Evolutionary conservation across 2,113 vertebrate species (phyloP), one percentile per base, ranked within the genome.

Genomic region (Thinocorus orbignyianus): DNA sequence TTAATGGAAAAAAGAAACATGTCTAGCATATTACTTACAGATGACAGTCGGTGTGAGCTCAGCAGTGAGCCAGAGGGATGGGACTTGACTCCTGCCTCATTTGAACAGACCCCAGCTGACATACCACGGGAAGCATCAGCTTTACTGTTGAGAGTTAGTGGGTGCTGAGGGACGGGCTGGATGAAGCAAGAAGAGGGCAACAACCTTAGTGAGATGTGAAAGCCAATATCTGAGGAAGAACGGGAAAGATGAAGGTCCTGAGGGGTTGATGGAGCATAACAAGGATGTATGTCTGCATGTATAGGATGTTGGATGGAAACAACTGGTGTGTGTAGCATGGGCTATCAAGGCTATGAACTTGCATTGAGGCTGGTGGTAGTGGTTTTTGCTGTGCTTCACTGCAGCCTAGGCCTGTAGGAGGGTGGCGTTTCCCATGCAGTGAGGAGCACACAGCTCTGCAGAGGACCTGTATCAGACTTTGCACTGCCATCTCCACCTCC

Each of bases 1-100:
- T 90, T 92, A 33, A 83, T 90, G 64, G 83, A 90, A 90, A 84
- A 87, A 94, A 96, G 95, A 97, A 93, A 90, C 92, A 95, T 77
- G 94, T 92, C 92, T 95, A 86, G 93, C 78, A 87, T 97, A 95
- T 97, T 97, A 96, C 92, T 97, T 96, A 98, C 92, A 96, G 86
- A 93, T 94, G 93, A 96, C 87, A 95, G 88, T 82, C 15, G 23
- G 64, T 62, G 73, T 68, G 82, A 88, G 87, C 93, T 58, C 41
- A 72, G 65, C 66, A 41, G 24, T 0, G 0, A 92, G 71, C 77
- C 77, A 94, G 72, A 92, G 39, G 61, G 70, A 85, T 85, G 39
- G 81, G 83, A 64, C 42, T 87, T 85, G 61, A 89, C 71, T 95
- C 37, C 77, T 88, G 66, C 66, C 90, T 92, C 57, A 19, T 77